Base-by-base conservation (phyloP, 1,140 invertebrate species). In the Sesamia nonagrioides region DNA sequence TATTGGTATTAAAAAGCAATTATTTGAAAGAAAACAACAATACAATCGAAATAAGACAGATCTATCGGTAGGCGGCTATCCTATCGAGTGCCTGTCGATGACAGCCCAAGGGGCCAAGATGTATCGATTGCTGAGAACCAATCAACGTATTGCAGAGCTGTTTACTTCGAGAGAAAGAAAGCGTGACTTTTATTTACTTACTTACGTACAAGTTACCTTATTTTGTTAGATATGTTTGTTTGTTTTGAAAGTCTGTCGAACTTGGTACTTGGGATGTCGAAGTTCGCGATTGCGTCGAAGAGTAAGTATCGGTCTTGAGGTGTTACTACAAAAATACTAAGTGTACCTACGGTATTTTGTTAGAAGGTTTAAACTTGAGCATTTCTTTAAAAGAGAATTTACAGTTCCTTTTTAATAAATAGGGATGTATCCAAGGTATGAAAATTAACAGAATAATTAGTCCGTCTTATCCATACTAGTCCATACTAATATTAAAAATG, bases 51-150 rank as follows among this genome's bases (percentile, higher is more conserved):
- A 50, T 17, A 61, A 48, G 73, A 75, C 50, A 63, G 58, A 75
- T 75, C 27, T 27, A 27, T 63, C 73, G 27, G 27, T 17, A 66
- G 66, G 42, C 42, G 18, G 50, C 27, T 35, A 37, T 63, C 63
- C 58, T 18, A 63, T 63, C 73, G 58, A 52, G 17, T 6, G 17
- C 73, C 73, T 63, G 73, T 52, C 54, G 52, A 4, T 18, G 58
- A 63, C 73, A 75, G 73, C 56, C n/a, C 54, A 4, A 17, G 37
- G 17, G 37, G 9, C 37, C 7, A 75, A 75, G 73, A 75, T 35
- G 58, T 75, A 75, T 75, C 40, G 73, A 75, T 75, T 58, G 52
- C 13, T n/a, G 15, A 50, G 37, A 75, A 61, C 33, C 56, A 75
- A 75, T 75, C 73, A 75, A 48, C 42, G 52, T 58, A 73, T 40